Evolutionary conservation across 92 coral and sea anemone genomes (phyloP).

Genomic region (Ricordea florida): DNA sequence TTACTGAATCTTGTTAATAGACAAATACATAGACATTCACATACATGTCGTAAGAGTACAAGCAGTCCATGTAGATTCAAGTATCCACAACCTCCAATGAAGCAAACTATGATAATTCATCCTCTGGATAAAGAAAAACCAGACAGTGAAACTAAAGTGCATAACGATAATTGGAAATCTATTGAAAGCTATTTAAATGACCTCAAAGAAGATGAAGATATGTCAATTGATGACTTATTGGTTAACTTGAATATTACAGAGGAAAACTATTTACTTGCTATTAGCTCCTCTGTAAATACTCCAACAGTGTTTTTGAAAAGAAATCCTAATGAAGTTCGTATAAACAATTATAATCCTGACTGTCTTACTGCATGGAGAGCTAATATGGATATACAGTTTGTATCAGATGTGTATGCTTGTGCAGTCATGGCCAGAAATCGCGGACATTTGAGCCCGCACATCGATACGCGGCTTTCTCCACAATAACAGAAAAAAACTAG

Average conservation of each 20-base stretch:
- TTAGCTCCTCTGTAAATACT: slow-evolving; percentile 49
- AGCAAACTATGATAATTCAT: slow-evolving; percentile 46
- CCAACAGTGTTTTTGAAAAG: slow-evolving; percentile 67
- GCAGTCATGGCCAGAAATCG: no score
- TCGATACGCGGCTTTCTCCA: no score
- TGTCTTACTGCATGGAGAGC: slow-evolving; percentile 74
- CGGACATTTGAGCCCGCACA: no score
- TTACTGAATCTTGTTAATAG: slow-evolving; percentile 53
- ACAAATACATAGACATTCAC: slow-evolving; percentile 51
- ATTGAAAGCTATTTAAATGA: slow-evolving; percentile 42
- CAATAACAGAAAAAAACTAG: no score
- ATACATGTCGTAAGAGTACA: slow-evolving; percentile 51
- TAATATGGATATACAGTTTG: slow-evolving; percentile 61
- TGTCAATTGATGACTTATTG: slow-evolving; percentile 52
- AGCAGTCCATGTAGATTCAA: slow-evolving; percentile 53
- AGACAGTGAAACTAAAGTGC: slow-evolving; percentile 27
- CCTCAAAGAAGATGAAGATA: slow-evolving; percentile 52
- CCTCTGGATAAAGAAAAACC: slow-evolving; percentile 40
- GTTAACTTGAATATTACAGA: slow-evolving; percentile 39
- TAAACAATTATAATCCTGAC: slow-evolving; percentile 65
- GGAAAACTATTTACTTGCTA: slow-evolving; percentile 52
- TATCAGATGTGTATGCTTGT: slow-evolving; percentile 74
- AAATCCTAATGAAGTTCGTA: slow-evolving; percentile 53
- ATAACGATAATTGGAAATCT: slow-evolving; percentile 56
- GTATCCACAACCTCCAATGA: slow-evolving; percentile 58